Conservation (phyloP, 2,888 invertebrate genomes). For the Fabriciana adippe region DNA sequence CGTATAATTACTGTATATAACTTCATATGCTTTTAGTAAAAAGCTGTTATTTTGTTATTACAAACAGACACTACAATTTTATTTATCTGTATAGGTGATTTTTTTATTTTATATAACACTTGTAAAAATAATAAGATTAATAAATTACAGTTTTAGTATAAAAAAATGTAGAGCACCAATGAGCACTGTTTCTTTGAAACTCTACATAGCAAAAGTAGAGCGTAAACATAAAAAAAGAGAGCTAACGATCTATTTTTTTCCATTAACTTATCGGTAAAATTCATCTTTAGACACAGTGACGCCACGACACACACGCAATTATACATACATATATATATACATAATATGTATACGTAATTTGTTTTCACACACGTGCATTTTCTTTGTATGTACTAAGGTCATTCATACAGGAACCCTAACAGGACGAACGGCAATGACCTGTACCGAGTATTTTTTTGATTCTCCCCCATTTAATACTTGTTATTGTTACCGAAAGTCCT, state of each 20-base stretch:
- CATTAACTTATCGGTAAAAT: neutral
- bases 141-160: too few species aligned
- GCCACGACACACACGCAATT: conserved; percentile 37
- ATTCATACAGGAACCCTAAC: conserved; percentile 50
- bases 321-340: neutral
- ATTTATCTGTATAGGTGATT: too few species aligned
- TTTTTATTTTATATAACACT: too few species aligned
- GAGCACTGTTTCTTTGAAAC: too few species aligned
- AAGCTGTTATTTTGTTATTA: too few species aligned
- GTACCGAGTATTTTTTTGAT: conserved; percentile 32
- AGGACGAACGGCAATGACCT: conserved; percentile 51
- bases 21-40: too few species aligned
- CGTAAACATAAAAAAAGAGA: too few species aligned
- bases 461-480: conserved; percentile 31
- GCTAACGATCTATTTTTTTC: neutral
- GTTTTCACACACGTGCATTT: conserved; percentile 7
- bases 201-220: too few species aligned
- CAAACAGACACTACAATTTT: too few species aligned
- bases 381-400: conserved; percentile 44
- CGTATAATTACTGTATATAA: too few species aligned
- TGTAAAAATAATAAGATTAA: too few species aligned
- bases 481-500: conserved; percentile 22
- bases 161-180: too few species aligned
- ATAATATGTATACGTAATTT: conserved; percentile 10
- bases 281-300: conserved; percentile 41